phyloP scores from a whole-genome alignment of 2,888 invertebrate species.

The Ophion slaviceki region DNA sequence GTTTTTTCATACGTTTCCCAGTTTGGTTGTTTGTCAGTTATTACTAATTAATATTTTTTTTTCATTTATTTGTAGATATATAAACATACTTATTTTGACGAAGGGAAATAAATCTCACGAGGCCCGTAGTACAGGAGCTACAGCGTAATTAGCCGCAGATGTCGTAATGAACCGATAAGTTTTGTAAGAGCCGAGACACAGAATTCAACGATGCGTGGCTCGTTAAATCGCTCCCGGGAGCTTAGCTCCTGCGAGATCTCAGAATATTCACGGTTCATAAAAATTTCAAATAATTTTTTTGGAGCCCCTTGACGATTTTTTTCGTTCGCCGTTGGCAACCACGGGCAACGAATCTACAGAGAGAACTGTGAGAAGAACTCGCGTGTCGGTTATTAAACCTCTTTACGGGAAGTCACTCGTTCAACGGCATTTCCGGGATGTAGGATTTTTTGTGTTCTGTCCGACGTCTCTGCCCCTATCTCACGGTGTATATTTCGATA shows the following conservation, averaged over 20 bases:
- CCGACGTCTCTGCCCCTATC: slow-evolving; percentile 9
- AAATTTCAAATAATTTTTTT: slow-evolving; percentile 6
- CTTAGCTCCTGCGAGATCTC: not conserved
- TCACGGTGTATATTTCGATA: slow-evolving; percentile 12
- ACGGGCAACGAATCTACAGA: not conserved
- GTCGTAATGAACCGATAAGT: slow-evolving; percentile 71
- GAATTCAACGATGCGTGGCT: slow-evolving; percentile 52
- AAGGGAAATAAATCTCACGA: not conserved
- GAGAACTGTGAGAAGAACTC: slow-evolving; percentile 44
- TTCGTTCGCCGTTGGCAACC: not conserved
- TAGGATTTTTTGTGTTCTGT: slow-evolving; percentile 46
- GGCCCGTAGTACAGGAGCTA: not conserved
- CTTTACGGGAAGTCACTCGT: slow-evolving; percentile 58
- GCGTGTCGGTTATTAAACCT: slow-evolving; percentile 56
- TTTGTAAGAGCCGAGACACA: slow-evolving; percentile 51
- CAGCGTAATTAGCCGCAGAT: slow-evolving; percentile 69
- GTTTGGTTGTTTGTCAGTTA: slow-evolving; percentile 16
- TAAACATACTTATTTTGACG: not conserved
- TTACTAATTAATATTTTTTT: slow-evolving; percentile 16
- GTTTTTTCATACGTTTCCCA: not conserved
- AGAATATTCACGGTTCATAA: slow-evolving; percentile 4
- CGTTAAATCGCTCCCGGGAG: slow-evolving; percentile 39
- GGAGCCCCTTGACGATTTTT: not conserved
- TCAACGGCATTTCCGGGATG: slow-evolving; percentile 61
- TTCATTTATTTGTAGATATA: not conserved